phyloP scores from a whole-genome alignment of 2,113 vertebrate genomes.

The Antigone vipio region DNA sequence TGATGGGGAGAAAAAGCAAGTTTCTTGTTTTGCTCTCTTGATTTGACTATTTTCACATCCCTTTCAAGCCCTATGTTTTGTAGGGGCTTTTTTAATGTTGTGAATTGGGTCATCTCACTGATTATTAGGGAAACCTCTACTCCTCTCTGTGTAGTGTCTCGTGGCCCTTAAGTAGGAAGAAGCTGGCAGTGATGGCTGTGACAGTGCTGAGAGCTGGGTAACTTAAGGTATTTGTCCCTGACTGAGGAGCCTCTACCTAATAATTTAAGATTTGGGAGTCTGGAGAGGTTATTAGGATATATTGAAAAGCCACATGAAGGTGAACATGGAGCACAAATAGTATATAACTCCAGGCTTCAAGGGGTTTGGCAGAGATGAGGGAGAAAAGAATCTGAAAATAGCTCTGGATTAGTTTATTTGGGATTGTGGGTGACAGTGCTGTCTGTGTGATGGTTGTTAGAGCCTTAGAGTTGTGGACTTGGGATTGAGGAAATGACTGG shows the following conservation, averaged over 20 bases:
- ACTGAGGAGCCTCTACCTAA: not conserved
- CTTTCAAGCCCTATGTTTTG: not conserved
- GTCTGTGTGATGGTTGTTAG: not conserved
- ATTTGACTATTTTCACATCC: not conserved
- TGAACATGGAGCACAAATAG: not conserved
- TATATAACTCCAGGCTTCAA: not conserved
- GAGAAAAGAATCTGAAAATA: not conserved
- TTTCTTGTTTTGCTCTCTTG: not conserved
- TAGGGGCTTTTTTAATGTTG: not conserved
- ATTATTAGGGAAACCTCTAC: not conserved
- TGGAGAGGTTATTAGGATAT: not conserved
- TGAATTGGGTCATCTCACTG: fast-evolving
- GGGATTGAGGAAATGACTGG: not conserved
- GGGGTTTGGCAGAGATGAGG: not conserved
- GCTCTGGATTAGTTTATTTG: not conserved
- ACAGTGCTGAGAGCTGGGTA: not conserved
- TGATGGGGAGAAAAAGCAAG: fast-evolving
- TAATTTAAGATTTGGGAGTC: fast-evolving
- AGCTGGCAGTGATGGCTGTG: not conserved
- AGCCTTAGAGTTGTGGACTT: not conserved
- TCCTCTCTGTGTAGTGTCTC: not conserved
- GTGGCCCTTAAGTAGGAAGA: not conserved
- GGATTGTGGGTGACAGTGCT: not conserved
- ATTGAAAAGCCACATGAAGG: not conserved
- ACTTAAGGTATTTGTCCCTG: not conserved